These are phyloP conservation scores for Anguilla megastoma DNA, from an alignment of 2,797 vertebrate genomes.

Conservation along the genomic window DNA sequence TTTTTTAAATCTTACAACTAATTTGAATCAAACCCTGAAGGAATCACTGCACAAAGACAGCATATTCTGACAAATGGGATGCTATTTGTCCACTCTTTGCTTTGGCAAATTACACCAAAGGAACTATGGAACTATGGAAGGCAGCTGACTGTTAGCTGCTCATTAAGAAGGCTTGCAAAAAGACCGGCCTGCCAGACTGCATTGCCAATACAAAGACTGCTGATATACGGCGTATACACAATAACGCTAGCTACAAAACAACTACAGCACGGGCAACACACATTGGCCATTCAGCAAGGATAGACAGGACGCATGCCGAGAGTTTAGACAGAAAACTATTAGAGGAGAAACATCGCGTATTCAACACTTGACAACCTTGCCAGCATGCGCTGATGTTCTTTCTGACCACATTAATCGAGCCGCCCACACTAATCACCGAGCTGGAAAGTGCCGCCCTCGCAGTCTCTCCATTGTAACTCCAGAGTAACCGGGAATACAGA, in stretches of 20 bases:
- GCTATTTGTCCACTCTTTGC: not conserved
- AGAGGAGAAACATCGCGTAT: not conserved
- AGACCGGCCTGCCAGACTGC: not conserved
- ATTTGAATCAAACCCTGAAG: not conserved
- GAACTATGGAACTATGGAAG: not conserved
- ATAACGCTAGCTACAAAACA: not conserved
- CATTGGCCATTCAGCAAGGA: not conserved
- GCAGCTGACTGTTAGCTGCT: not conserved
- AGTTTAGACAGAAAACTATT: not conserved
- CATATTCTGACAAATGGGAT: not conserved
- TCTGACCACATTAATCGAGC: slow-evolving; percentile 8
- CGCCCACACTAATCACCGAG: slow-evolving; percentile 5
- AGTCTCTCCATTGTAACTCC: not conserved
- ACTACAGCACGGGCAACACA: not conserved
- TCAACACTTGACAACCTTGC: not conserved
- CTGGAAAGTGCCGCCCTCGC: not conserved
- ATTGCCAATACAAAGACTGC: not conserved
- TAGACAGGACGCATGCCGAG: not conserved
- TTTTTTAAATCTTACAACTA: not conserved
- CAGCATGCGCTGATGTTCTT: not conserved
- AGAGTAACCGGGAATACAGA: not conserved
- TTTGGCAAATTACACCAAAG: not conserved
- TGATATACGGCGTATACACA: not conserved
- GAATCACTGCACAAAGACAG: not conserved
- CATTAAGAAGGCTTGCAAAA: not conserved